Base-by-base conservation (phyloP, 2,888 invertebrate genomes). In the Stegophylla sp. region DNA sequence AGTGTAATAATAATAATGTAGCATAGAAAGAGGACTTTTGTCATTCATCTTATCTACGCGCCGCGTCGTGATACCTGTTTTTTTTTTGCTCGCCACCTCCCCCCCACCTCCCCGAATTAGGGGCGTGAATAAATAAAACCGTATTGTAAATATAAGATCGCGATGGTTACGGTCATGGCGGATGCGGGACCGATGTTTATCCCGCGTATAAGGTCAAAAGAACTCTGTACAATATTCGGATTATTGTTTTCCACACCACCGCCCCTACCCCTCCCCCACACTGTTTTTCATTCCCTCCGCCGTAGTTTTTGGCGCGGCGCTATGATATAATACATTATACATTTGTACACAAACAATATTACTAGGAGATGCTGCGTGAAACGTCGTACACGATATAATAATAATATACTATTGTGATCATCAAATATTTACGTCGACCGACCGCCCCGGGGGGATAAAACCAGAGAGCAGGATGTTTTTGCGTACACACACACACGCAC, bases 41-140 rank as follows among this genome's bases (percentile, higher is more conserved):
- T 23, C 75, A 34, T 64, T 75, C 75, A 17, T 75, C 64, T 82
- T 82, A 67, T 82, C 81, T 56, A 59, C 56, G 3, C 53, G n/a
- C n/a, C n/a, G n/a, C n/a, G n/a, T n/a, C 41, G 64, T 71, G 72
- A 63, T 73, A 82, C 66, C 82, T 82, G 66, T 72, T 71, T 26
- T 76, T 61, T 82, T 45, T 82, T 77, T 73, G 69, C 63, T 43
- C 63, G 66, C n/a, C n/a, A n/a, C n/a, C n/a, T n/a, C n/a, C n/a
- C n/a, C n/a, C n/a, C n/a, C n/a, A n/a, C n/a, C n/a, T n/a, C 69
- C 67, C 45, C 20, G 28, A 77, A 77, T 45, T 77, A 59, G 28
- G n/a, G n/a, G 15, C n/a, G 63, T 73, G 72, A 61, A 59, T 74
- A 61, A 77, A 82, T 67, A 82, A 82, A 77, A 72, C 76, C 63